phyloP scores from a whole-genome alignment of 2,888 invertebrate species.

The Ectemnius cavifrons region DNA sequence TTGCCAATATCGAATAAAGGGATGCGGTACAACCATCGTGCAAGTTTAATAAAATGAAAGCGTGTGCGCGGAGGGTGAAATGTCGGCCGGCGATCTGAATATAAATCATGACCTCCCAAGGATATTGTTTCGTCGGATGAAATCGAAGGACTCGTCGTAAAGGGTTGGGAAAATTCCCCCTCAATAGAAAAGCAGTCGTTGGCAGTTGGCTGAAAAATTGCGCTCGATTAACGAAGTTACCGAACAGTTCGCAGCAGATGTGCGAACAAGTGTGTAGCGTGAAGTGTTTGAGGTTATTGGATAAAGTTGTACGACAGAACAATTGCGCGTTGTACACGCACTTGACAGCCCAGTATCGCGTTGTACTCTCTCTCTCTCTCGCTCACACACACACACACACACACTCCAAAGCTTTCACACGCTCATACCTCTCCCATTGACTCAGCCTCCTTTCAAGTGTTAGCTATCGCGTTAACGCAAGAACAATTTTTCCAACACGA shows the following conservation, averaged over 20 bases:
- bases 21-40: conserved; percentile 4
- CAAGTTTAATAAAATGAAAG: background rate
- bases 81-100: too few relatives aligned
- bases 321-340: conserved; percentile 29
- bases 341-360: conserved; percentile 8
- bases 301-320: background rate
- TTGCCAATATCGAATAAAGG: conserved; percentile 15
- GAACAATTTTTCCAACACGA: conserved; percentile 45
- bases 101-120: too few relatives aligned
- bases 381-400: too few relatives aligned
- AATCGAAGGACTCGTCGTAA: too few relatives aligned
- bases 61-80: background rate
- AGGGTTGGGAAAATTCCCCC: too few relatives aligned
- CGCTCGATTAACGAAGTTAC: too few relatives aligned
- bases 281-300: conserved; percentile 3
- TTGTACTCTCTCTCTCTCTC: background rate
- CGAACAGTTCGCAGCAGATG: too few relatives aligned
- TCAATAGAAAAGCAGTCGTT: too few relatives aligned
- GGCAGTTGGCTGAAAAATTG: too few relatives aligned
- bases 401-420: background rate
- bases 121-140: too few relatives aligned
- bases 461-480: conserved; percentile 31
- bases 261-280: conserved; percentile 11
- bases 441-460: conserved; percentile 7
- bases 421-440: background rate